Base-by-base conservation (phyloP, 2,113 vertebrate genomes). In the Parotia lawesii region DNA sequence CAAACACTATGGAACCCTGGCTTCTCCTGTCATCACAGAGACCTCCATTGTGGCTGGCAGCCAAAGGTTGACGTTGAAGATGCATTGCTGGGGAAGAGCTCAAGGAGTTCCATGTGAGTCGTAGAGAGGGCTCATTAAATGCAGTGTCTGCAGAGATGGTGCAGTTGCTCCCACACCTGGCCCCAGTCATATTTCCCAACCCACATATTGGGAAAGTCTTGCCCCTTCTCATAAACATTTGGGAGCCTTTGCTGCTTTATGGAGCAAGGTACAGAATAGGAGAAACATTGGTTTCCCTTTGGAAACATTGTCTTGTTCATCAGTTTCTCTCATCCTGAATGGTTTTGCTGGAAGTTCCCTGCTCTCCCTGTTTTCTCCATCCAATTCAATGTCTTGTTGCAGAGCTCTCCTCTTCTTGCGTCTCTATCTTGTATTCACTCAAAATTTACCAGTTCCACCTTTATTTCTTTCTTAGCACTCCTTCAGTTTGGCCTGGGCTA, bases 71-170 rank as follows among this genome's bases (percentile, higher is more conserved):
- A 57, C 12, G 1, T 3, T 3, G 60, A 66, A 73, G 51, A 70
- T 56, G 10, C 69, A 10, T 64, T 50, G 27, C 40, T 15, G 53
- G 51, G 17, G 66, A 79, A 56, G 66, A 82, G 57, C 66, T 91
- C 70, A 25, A 35, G 58, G 37, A 35, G 35, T 4, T 73, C 42
- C 60, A 23, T 0, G 5, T 17, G 44, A 22, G 25, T 45, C 0
- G 1, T 0, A 9, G 47, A 20, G 33, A 9, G 12, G 10, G 18
- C 29, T 90, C 21, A 1, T 37, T 37, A 44, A 70, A 38, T 0
- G 0, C 35, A n/a, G 5, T 0, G 0, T 37, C 60, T 48, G 50
- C 58, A 58, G 57, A 42, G 38, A 15, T 14, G 31, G 17, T 8
- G 25, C 27, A 28, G 3, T 22, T 6, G 3, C 47, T 67, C 20